A percentile compares a stretch with the other conserved stretches of the same genome.
Evolutionary conservation across 37 sponge, comb jelly and placozoan species (phyloP).

Genomic region (Dysidea cf. avara): DNA sequence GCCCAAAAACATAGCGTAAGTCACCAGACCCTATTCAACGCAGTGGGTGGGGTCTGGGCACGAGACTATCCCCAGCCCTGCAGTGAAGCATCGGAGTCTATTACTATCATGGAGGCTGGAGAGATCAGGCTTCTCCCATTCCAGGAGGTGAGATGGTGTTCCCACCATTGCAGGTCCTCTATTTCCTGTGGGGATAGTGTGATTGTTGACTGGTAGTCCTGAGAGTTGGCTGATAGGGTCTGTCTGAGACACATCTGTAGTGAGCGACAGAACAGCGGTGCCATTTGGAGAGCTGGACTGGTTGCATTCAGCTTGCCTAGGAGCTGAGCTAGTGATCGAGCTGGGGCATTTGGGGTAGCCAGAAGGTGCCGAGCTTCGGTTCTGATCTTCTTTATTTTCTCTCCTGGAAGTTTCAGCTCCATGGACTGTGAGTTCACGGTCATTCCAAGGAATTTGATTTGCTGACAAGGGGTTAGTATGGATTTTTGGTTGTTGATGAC

Average conservation of each 20-base stretch:
- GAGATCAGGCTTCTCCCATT: conserved; percentile 3
- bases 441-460: conserved; percentile 38
- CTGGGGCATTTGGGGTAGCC: neutral
- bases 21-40: too few relatives aligned
- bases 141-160: neutral
- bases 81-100: conserved; percentile 35
- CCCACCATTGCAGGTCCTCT: conserved; percentile 13
- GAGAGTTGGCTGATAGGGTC: neutral
- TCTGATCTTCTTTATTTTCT: neutral
- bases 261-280: conserved; percentile 10
- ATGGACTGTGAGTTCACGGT: conserved; percentile 14
- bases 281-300: conserved; percentile 12
- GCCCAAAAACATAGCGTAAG: too few relatives aligned
- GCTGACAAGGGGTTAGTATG: conserved; percentile 2
- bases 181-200: neutral
- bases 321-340: conserved; percentile 4
- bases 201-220: neutral
- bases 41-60: too few relatives aligned
- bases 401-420: conserved; percentile 4
- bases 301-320: conserved; percentile 31
- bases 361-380: neutral
- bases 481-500: conserved; percentile 10
- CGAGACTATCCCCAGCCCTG: conserved; percentile 29
- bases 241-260: neutral
- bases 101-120: neutral